Percentiles rank a stretch among this genome's conserved stretches.
phyloP scores from a whole-genome alignment of 2,113 vertebrate species.

The Danio rerio region GRCz12tu NC_133194.1:45525001-45525500 shows the following conservation, averaged over 20 bases:
- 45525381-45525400: neutral
- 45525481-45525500: neutral
- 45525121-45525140: neutral
- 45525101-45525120: neutral
- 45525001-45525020: constrained; percentile 62
- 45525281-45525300: constrained; percentile 24
- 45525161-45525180: constrained; percentile 22
- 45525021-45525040: constrained; percentile 54
- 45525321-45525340: no score
- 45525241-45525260: constrained; percentile 4
- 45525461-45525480: neutral
- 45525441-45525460: neutral
- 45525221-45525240: no score
- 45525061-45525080: constrained; percentile 14
- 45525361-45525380: neutral
- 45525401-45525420: neutral
- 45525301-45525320: no score
- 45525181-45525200: constrained; percentile 18
- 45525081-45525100: constrained; percentile 2
- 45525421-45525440: neutral
- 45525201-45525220: neutral
- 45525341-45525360: neutral
- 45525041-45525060: constrained; percentile 46
- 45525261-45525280: constrained; percentile 38
- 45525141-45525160: neutral